These are phyloP conservation scores for Lepidocyrtinus sp. DNA, from an alignment of 2,888 invertebrate genomes.

Conservation along the genomic window DNA sequence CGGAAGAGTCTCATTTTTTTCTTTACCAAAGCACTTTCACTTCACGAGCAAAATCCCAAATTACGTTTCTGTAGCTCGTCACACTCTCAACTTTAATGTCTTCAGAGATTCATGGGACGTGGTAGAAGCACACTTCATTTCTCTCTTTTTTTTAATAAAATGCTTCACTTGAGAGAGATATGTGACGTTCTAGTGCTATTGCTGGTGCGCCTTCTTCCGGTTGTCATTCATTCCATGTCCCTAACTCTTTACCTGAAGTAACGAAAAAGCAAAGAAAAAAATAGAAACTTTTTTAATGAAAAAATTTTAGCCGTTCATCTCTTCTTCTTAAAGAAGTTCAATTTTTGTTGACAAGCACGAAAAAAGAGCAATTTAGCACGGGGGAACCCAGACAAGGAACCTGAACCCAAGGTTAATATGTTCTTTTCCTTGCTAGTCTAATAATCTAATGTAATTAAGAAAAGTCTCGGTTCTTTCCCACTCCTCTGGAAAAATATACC, in stretches of 20 bases:
- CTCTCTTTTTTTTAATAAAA: constrained; percentile 3
- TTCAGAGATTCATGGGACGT: constrained; percentile 4
- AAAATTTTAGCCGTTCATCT: neutral
- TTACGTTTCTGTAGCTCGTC: neutral
- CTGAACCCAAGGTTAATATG: neutral
- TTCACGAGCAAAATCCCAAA: neutral
- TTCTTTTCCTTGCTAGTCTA: constrained; percentile 23
- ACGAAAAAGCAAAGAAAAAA: neutral
- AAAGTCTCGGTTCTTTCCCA: neutral
- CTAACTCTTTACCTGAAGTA: neutral
- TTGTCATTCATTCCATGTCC: constrained; percentile 29
- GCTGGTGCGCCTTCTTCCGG: constrained; percentile 20
- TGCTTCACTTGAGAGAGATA: neutral
- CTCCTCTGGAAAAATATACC: neutral
- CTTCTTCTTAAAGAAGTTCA: neutral
- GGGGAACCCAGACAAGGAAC: neutral
- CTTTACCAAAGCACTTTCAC: constrained; percentile 26
- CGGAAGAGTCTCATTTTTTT: constrained; percentile 68
- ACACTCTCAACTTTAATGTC: neutral
- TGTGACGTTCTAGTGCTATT: neutral
- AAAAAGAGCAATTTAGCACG: constrained; percentile 27
- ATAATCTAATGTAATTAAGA: constrained; percentile 45
- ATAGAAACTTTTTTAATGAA: constrained; percentile 16
- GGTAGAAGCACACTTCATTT: neutral
- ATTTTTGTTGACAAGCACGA: constrained; percentile 21